Conservation (phyloP, 2,888 invertebrate species). For the Machimus rusticus region DNA sequence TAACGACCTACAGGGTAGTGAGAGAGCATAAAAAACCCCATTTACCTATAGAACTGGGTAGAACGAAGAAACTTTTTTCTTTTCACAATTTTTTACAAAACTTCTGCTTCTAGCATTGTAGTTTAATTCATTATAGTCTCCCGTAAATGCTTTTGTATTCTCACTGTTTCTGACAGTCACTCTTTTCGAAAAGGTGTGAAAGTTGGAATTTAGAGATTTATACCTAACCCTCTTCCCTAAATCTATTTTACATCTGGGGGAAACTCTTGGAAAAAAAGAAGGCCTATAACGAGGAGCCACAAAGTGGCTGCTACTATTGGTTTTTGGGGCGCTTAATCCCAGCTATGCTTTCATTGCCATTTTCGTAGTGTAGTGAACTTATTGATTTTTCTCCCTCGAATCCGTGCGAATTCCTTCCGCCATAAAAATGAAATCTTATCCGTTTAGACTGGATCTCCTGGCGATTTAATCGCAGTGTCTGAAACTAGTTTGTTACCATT, state of each 20-base stretch:
- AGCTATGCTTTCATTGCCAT: not conserved
- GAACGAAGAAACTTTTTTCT: not conserved
- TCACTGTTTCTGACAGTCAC: not conserved
- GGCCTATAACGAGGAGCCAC: not conserved
- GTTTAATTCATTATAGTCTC: not conserved
- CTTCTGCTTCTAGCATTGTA: not conserved
- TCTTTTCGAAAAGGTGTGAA: not conserved
- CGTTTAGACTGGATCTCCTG: not conserved
- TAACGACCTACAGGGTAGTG: not conserved
- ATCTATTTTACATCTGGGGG: not conserved
- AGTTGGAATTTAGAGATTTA: not conserved
- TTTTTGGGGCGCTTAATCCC: not conserved
- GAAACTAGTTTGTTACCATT: not conserved
- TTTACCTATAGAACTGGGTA: not conserved
- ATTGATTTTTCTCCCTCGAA: not conserved
- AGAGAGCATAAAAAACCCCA: not conserved
- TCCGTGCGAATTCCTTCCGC: not conserved
- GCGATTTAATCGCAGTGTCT: not conserved
- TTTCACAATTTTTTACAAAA: not conserved
- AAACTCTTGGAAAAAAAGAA: not conserved
- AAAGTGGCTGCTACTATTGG: not conserved
- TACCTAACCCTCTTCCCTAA: not conserved
- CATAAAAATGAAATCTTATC: not conserved
- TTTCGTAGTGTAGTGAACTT: not conserved
- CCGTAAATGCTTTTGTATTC: not conserved